Evolutionary conservation across 1,140 invertebrate species (phyloP), one percentile per base, ranked within the genome.

Genomic region (Aplysia californica): DNA sequence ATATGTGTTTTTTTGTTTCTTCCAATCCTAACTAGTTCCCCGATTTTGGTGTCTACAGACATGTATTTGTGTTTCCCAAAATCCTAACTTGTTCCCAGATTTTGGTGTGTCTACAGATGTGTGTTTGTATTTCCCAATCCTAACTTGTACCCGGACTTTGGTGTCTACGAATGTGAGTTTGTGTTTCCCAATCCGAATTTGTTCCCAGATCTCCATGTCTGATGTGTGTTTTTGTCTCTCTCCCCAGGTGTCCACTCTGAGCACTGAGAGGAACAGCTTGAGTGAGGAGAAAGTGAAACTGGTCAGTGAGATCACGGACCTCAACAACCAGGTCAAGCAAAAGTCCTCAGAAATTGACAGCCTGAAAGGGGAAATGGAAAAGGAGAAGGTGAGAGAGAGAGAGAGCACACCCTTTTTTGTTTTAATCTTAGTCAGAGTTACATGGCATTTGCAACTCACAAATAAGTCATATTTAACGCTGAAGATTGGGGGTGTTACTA

Each of bases 331-430:
- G 61, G 23, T 59, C 31, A 36, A 75, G 21, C 72, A 75, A 23
- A 65, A 66, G n/a, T 33, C 21, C n/a, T 41, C 38, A 21, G 72
- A 75, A 33, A 55, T 23, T 10, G 61, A 66, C 23, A 66, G 5
- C 50, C 20, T 66, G 3, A 65, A 66, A 41, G 15, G 10, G 31
- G 18, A 55, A 26, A 21, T 66, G 6, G 59, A 75, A 21, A 26
- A 44, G 23, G 59, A 75, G 33, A 66, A 66, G 72, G 72, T 75
- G 33, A 61, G 26, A 50, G n/a, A 15, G 44, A n/a, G n/a, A n/a
- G n/a, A n/a, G n/a, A n/a, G n/a, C n/a, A n/a, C n/a, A n/a, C n/a
- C n/a, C 44, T 15, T 50, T 50, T 50, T 50, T 10, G 44, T 50
- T 10, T 50, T 50, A 50, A 50, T 15, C 44, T 15, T 50, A 50